These are phyloP conservation scores for Belgica antarctica DNA, from an alignment of 2,888 invertebrate genomes.

Conservation along the genomic window DNA sequence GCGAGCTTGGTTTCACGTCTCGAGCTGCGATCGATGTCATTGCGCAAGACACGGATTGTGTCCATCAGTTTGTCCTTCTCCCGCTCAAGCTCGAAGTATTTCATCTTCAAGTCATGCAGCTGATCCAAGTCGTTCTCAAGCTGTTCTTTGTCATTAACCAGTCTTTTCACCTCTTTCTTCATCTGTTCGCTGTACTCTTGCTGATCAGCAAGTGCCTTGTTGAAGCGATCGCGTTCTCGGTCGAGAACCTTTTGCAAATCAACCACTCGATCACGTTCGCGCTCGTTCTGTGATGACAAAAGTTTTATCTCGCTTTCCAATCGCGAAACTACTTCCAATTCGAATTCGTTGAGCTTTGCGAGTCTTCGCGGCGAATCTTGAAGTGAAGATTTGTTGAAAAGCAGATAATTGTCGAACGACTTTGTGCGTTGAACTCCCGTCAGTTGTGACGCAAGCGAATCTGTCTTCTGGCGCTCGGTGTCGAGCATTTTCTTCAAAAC, in stretches of 20 bases:
- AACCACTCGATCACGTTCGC: constrained; percentile 56
- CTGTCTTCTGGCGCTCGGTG: constrained; percentile 57
- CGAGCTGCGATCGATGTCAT: constrained; percentile 52
- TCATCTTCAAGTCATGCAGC: constrained; percentile 49
- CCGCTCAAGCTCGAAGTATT: constrained; percentile 49
- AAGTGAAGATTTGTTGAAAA: constrained; percentile 51
- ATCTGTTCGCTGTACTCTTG: constrained; percentile 54
- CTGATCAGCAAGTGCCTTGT: constrained; percentile 53
- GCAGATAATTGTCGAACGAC: constrained; percentile 48
- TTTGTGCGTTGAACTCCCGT: constrained; percentile 52
- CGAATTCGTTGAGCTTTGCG: constrained; percentile 49
- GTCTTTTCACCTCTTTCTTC: constrained; percentile 54
- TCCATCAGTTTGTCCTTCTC: constrained; percentile 50
- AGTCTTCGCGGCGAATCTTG: constrained; percentile 50
- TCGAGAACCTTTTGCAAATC: constrained; percentile 57
- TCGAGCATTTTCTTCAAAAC: constrained; percentile 63
- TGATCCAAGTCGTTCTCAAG: constrained; percentile 52
- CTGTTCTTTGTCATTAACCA: constrained; percentile 52
- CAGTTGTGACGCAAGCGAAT: constrained; percentile 56
- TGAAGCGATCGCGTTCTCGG: constrained; percentile 54
- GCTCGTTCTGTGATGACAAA: constrained; percentile 57
- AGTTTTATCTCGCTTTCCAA: constrained; percentile 58
- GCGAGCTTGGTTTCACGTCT: constrained; percentile 53
- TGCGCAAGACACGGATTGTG: constrained; percentile 50
- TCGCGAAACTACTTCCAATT: constrained; percentile 57